Percentiles rank a stretch among this genome's conserved stretches.
phyloP scores from a whole-genome alignment of 1,140 invertebrate genomes.

The Cylas formicarius region DNA sequence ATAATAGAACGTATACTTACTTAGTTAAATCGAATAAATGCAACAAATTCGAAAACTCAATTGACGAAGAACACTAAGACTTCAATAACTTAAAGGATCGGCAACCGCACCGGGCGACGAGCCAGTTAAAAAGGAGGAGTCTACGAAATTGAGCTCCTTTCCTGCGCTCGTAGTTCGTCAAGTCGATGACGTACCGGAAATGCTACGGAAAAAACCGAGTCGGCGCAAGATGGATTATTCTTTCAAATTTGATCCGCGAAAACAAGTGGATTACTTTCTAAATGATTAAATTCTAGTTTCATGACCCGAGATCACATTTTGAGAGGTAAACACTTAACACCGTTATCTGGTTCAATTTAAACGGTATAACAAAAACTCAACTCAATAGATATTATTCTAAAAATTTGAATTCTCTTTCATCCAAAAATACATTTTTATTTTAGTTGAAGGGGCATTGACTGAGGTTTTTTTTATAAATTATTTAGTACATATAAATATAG shows the following conservation, averaged over 20 bases:
- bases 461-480: too few species aligned
- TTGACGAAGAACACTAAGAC: slow-evolving; percentile 31
- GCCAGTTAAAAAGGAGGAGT: slow-evolving; percentile 39
- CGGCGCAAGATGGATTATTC: slow-evolving; percentile 7
- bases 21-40: slow-evolving; percentile 35
- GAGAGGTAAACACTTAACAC: too few species aligned
- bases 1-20: slow-evolving; percentile 30
- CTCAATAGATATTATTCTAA: too few species aligned
- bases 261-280: slow-evolving; percentile 4
- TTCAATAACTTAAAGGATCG: slow-evolving; percentile 30
- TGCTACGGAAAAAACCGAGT: slow-evolving; percentile 17
- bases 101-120: slow-evolving; percentile 38
- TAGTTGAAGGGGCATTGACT: too few species aligned
- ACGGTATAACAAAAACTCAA: too few species aligned
- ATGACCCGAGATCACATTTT: too few species aligned
- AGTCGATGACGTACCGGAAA: slow-evolving; percentile 26
- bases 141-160: slow-evolving; percentile 27
- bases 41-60: slow-evolving; percentile 31
- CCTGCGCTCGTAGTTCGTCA: slow-evolving; percentile 21
- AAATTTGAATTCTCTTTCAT: too few species aligned
- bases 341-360: too few species aligned
- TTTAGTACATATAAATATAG: too few species aligned
- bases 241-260: slow-evolving; percentile 15
- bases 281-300: too few species aligned
- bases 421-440: too few species aligned